Evolutionary conservation across 2,797 vertebrate genomes (phyloP).

Genomic region (Leontocebus nigricollis): DNA sequence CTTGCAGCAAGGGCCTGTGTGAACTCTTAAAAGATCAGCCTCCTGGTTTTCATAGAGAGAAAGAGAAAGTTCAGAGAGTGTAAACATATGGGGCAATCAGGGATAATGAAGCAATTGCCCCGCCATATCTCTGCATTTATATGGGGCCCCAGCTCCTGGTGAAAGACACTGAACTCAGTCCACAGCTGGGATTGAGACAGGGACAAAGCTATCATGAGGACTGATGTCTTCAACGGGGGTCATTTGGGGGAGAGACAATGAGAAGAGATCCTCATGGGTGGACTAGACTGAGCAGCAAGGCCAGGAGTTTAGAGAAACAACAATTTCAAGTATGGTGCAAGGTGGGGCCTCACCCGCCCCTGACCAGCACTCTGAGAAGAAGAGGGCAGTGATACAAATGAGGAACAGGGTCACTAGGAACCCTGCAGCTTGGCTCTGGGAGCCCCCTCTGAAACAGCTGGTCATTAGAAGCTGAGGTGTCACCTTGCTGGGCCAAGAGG

Average conservation of each 20-base stretch:
- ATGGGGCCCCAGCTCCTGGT: background rate
- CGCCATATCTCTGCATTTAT: background rate
- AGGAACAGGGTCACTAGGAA: background rate
- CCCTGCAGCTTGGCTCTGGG: background rate
- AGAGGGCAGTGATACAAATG: background rate
- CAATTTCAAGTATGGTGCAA: background rate
- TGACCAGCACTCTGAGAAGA: background rate
- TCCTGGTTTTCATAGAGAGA: background rate
- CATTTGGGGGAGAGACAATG: background rate
- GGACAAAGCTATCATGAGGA: background rate
- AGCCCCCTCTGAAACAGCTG: background rate
- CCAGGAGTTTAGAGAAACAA: background rate
- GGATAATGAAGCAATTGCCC: background rate
- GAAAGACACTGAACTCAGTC: constrained; percentile 7
- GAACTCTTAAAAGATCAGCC: background rate
- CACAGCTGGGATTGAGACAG: background rate
- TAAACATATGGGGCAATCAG: background rate
- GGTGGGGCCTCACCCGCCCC: background rate
- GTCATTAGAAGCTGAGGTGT: background rate
- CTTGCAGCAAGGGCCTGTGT: background rate
- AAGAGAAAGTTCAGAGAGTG: background rate
- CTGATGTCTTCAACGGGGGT: rapidly evolving
- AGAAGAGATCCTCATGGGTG: background rate
- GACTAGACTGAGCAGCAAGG: background rate
- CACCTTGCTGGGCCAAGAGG: background rate